A percentile compares a stretch with the other conserved stretches of the same genome.
Evolutionary conservation across 2,888 invertebrate genomes (phyloP).

Genomic region (Bedellia somnulentella): DNA sequence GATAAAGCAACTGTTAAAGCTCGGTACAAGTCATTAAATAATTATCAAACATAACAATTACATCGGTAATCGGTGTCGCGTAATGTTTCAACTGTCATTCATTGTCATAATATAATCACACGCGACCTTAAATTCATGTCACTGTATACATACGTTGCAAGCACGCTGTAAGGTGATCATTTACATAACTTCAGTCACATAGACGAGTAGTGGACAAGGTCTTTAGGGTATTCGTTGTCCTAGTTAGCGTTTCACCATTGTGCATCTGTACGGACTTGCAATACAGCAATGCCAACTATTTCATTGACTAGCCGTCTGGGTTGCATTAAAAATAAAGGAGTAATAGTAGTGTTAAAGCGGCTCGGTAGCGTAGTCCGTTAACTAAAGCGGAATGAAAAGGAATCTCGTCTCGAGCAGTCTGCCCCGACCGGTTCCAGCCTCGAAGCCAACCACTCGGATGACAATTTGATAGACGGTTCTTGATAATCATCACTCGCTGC

Average conservation of each 20-base stretch:
- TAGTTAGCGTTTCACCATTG: conserved; percentile 2
- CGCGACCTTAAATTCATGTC: conserved; percentile 12
- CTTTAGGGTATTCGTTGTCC: conserved; percentile 17
- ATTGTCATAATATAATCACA: conserved; percentile 3
- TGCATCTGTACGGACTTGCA: too few species aligned
- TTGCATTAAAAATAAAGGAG: conserved; percentile 3
- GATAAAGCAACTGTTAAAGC: neutral
- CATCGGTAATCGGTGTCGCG: neutral
- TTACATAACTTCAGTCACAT: conserved; percentile 17
- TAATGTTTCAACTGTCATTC: neutral
- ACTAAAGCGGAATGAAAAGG: conserved; percentile 56
- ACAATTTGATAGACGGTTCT: conserved; percentile 44
- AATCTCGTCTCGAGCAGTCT: conserved; percentile 49
- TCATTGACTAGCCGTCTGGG: too few species aligned
- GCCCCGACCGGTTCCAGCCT: conserved; percentile 41
- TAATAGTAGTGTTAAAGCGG: conserved; percentile 8
- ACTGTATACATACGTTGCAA: conserved; percentile 10
- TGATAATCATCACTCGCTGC: conserved; percentile 19
- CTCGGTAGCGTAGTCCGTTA: conserved; percentile 33
- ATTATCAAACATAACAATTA: neutral
- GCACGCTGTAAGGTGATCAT: conserved; percentile 19
- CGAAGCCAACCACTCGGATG: conserved; percentile 29
- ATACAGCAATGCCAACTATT: too few species aligned
- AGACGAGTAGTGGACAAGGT: conserved; percentile 24
- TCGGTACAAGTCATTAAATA: neutral